These are phyloP conservation scores for Sinonovacula constricta DNA, from an alignment of 1,140 invertebrate species.

Conservation along the genomic window DNA sequence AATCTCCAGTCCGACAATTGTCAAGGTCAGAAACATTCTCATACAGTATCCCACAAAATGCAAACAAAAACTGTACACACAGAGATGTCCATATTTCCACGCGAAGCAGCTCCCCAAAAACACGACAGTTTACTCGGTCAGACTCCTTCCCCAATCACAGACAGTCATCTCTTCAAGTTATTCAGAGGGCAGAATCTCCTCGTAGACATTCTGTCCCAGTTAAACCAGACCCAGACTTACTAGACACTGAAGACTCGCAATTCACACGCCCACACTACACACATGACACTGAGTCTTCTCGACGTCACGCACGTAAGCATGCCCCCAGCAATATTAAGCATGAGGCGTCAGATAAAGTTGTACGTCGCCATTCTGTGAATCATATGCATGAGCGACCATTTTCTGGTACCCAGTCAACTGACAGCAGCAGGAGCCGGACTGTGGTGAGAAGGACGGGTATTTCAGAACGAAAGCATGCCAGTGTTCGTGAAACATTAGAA, in stretches of 20 bases:
- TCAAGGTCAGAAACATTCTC: constrained; percentile 45
- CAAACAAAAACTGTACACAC: constrained; percentile 1
- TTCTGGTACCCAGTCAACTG: too few relatives aligned
- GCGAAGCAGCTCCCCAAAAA: constrained; percentile 37
- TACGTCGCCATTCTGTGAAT: neutral
- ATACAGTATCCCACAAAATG: constrained; percentile 42
- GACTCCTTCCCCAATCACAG: constrained; percentile 14
- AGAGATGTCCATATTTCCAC: constrained; percentile 30
- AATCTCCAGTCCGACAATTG: constrained; percentile 31
- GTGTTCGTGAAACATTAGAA: too few relatives aligned
- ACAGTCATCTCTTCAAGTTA: neutral
- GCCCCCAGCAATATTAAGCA: too few relatives aligned
- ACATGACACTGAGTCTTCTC: constrained; percentile 11
- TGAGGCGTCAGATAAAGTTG: constrained; percentile 2
- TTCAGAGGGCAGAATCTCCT: constrained; percentile 26
- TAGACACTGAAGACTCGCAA: too few relatives aligned
- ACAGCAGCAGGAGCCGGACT: too few relatives aligned
- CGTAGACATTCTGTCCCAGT: constrained; percentile 46
- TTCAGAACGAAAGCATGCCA: constrained; percentile 15
- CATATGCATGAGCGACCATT: neutral
- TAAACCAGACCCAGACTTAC: too few relatives aligned
- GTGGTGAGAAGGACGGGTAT: too few relatives aligned
- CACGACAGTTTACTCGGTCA: constrained; percentile 10
- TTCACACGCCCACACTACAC: too few relatives aligned
- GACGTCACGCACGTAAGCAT: constrained; percentile 5